Percentiles rank a stretch among this genome's conserved stretches.
Evolutionary conservation across 2,797 vertebrate genomes (phyloP).

Genomic region (Scolopax bukidnonensis): DNA sequence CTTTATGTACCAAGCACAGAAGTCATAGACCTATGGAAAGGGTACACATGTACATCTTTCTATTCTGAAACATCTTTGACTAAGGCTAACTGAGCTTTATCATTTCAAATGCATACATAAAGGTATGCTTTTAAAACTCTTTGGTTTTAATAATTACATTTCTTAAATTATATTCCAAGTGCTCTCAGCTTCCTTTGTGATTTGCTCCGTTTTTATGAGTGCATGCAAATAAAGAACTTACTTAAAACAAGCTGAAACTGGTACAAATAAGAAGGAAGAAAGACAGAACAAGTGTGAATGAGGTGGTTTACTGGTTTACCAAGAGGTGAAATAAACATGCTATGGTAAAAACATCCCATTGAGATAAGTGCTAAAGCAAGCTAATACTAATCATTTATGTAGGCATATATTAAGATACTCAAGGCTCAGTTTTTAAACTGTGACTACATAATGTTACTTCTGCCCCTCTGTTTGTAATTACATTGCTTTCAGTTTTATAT

Average conservation of each 20-base stretch:
- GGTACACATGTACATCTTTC: background rate
- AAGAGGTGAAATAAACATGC: background rate
- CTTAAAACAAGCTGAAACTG: background rate
- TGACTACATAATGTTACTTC: constrained; percentile 26
- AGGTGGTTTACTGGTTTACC: constrained; percentile 9
- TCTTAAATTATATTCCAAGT: background rate
- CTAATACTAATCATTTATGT: constrained; percentile 25
- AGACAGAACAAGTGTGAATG: background rate
- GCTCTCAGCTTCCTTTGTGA: background rate
- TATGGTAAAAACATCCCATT: background rate
- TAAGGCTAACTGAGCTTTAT: background rate
- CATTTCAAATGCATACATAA: background rate
- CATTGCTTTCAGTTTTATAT: constrained; percentile 38
- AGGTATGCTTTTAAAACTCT: background rate
- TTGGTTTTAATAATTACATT: background rate
- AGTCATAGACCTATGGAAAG: background rate
- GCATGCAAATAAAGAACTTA: background rate
- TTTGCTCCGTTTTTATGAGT: background rate
- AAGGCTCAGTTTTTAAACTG: constrained; percentile 44
- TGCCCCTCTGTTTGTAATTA: constrained; percentile 57
- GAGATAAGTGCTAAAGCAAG: constrained; percentile 14
- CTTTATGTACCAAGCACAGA: background rate
- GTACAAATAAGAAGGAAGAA: background rate
- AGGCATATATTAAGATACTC: background rate
- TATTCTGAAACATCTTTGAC: background rate